Evolutionary conservation across 2,113 vertebrate genomes (phyloP).

Genomic region (Micromys minutus): DNA sequence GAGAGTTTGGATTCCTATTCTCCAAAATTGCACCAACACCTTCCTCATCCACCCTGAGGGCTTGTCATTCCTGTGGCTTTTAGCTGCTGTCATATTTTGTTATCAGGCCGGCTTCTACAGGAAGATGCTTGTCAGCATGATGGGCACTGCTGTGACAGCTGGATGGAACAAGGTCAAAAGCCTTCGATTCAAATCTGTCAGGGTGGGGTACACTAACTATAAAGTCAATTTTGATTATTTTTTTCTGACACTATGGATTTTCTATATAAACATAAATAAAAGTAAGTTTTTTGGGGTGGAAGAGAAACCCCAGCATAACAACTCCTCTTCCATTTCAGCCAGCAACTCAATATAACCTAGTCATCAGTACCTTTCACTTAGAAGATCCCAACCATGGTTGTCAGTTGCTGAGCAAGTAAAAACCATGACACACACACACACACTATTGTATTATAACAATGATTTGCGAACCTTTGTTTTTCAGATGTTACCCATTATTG

Average conservation of each 20-base stretch:
- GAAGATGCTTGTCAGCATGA: not conserved
- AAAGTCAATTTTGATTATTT: not conserved
- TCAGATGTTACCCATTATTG: conserved; percentile 71
- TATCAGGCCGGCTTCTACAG: not conserved
- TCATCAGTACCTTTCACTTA: not conserved
- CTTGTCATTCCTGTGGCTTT: not conserved
- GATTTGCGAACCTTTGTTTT: not conserved
- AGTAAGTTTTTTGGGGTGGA: not conserved
- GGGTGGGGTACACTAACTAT: not conserved
- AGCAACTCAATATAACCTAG: not conserved
- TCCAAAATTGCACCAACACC: not conserved
- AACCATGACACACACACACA: not conserved
- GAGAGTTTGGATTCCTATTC: not conserved
- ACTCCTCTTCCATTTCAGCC: not conserved
- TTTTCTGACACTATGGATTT: not conserved
- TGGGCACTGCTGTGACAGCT: not conserved
- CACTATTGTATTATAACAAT: not conserved
- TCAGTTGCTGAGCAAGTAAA: not conserved
- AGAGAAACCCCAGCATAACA: not conserved
- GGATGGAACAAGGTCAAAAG: not conserved
- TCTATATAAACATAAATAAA: conserved; percentile 34
- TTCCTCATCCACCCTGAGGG: not conserved
- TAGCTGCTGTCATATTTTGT: not conserved
- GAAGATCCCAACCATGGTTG: not conserved
- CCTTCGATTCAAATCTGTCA: not conserved